Conservation (phyloP, 2,113 vertebrate genomes). For the Natator depressus region DNA sequence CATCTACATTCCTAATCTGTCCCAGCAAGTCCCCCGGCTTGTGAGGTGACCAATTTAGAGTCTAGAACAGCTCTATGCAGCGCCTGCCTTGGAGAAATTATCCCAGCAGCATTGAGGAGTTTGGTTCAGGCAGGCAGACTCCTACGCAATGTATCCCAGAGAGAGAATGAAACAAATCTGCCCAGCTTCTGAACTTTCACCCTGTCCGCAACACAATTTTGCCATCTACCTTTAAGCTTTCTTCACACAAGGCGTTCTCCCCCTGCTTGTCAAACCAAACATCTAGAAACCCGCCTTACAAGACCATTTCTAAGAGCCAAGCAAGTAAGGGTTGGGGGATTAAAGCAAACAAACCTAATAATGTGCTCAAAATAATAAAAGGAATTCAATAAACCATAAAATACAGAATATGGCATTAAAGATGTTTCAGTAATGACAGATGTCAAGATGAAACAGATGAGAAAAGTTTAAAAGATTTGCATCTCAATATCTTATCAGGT, state of each 20-base stretch:
- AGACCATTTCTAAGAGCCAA: slow-evolving; percentile 47
- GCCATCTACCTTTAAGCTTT: slow-evolving; percentile 30
- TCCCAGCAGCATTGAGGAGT: not conserved
- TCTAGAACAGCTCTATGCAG: rapidly evolving
- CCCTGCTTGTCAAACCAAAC: slow-evolving; percentile 42
- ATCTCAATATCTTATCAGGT: slow-evolving; percentile 58
- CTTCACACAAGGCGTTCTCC: slow-evolving; percentile 45
- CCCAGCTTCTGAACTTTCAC: slow-evolving; percentile 17
- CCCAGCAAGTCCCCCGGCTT: not conserved
- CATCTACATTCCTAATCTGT: not conserved
- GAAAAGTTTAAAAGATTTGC: slow-evolving; percentile 66
- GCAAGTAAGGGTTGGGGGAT: slow-evolving; percentile 63
- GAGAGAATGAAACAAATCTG: not conserved
- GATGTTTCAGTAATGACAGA: slow-evolving; percentile 52
- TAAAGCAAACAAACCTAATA: slow-evolving; percentile 63
- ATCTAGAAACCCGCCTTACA: slow-evolving; percentile 4
- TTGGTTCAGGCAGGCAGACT: not conserved
- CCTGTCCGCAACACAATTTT: slow-evolving; percentile 12
- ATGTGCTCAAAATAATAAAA: slow-evolving; percentile 56
- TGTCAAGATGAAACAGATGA: slow-evolving; percentile 66
- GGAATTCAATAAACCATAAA: slow-evolving; percentile 70
- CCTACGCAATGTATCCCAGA: not conserved
- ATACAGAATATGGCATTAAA: slow-evolving; percentile 66
- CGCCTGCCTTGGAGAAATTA: not conserved
- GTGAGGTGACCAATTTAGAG: not conserved